These are phyloP conservation scores for Pelosia muscerda DNA, from an alignment of 2,888 invertebrate species.

Conservation along the genomic window DNA sequence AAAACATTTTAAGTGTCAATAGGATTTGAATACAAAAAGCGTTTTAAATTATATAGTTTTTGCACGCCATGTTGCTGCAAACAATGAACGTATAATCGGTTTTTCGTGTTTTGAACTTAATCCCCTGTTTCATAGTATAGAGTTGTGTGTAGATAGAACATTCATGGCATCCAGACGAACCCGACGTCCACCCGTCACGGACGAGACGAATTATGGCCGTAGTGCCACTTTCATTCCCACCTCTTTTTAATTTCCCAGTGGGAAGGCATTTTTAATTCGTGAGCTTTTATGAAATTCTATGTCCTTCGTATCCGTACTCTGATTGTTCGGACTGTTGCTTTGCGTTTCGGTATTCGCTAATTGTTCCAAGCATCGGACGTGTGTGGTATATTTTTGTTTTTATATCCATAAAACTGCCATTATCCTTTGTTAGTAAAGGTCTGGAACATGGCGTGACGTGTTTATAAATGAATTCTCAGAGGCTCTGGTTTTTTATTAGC, in stretches of 20 bases:
- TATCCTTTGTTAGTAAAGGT: conserved; percentile 47
- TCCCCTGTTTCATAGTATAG: conserved; percentile 67
- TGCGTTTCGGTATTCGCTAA: conserved; percentile 64
- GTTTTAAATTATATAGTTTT: conserved; percentile 69
- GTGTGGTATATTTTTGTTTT: conserved; percentile 49
- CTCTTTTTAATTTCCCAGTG: conserved; percentile 81
- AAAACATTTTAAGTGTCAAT: conserved; percentile 70
- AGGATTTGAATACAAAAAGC: conserved; percentile 73
- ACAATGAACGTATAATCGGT: conserved; percentile 78
- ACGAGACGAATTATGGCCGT: conserved; percentile 82
- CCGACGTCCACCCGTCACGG: conserved; percentile 68
- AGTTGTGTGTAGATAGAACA: conserved; percentile 41
- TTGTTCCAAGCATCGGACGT: conserved; percentile 62
- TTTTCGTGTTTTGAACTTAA: conserved; percentile 80
- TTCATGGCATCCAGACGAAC: conserved; percentile 64
- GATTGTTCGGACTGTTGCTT: conserved; percentile 65
- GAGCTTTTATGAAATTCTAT: conserved; percentile 80
- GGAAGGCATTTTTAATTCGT: conserved; percentile 80
- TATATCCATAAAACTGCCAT: conserved; percentile 41
- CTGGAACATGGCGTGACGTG: conserved; percentile 39
- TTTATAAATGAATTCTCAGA: conserved; percentile 44
- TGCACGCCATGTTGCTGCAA: conserved; percentile 69
- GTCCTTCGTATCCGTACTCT: conserved; percentile 66
- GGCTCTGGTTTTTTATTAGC: conserved; percentile 43
- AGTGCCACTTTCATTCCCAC: conserved; percentile 79